phyloP scores from a whole-genome alignment of 2,113 vertebrate species.

The Tricholaema leucomelas region DNA sequence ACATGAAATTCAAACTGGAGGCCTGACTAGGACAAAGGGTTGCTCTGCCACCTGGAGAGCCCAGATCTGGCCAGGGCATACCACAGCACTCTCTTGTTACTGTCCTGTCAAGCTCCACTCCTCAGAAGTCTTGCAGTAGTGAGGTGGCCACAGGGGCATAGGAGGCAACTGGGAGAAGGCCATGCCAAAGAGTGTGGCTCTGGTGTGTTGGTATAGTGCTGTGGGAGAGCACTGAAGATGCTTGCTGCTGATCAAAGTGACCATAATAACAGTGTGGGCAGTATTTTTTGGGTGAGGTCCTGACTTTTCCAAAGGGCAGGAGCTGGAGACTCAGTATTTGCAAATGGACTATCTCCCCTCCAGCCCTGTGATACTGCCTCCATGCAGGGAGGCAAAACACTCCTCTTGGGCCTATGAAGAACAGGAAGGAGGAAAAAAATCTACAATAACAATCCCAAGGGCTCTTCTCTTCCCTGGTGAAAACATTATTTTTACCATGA shows the following conservation, averaged over 20 bases:
- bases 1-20: background rate
- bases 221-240: background rate
- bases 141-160: background rate
- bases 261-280: background rate
- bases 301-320: background rate
- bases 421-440: background rate
- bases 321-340: background rate
- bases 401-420: background rate
- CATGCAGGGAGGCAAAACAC: background rate
- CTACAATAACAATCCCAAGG: background rate
- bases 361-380: background rate
- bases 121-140: background rate
- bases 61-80: background rate
- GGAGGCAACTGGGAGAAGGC: background rate
- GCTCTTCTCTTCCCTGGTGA: background rate
- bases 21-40: background rate
- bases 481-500: background rate
- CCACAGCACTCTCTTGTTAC: background rate
- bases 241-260: background rate
- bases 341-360: background rate
- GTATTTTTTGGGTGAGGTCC: background rate
- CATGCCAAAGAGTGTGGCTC: background rate
- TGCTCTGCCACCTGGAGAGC: background rate
- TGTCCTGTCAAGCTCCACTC: background rate
- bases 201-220: background rate